phyloP scores from a whole-genome alignment of 2,797 vertebrate species.

The Monodelphis domestica region DNA sequence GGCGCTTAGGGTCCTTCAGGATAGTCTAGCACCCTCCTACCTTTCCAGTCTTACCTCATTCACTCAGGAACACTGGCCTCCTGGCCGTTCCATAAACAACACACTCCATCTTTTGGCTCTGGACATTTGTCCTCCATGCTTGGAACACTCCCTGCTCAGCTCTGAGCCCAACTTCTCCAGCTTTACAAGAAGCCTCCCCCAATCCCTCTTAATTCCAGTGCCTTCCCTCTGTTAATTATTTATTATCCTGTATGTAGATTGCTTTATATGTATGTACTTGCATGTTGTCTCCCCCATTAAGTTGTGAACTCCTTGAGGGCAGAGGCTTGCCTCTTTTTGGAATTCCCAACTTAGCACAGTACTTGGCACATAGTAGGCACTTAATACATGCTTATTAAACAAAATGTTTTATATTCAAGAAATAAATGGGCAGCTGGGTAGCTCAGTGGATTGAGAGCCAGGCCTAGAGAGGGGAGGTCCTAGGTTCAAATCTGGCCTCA shows the following conservation, averaged over 20 bases:
- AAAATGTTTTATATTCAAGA: background rate
- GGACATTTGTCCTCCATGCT: too few relatives aligned
- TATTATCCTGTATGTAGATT: background rate
- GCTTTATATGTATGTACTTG: too few relatives aligned
- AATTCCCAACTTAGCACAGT: background rate
- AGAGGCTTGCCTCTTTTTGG: background rate
- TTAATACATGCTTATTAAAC: too few relatives aligned
- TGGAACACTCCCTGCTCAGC: background rate
- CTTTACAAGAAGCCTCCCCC: background rate
- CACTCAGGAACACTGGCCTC: background rate
- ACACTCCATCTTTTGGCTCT: background rate
- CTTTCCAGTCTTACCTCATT: background rate
- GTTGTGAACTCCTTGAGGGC: background rate
- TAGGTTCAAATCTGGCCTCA: too few relatives aligned
- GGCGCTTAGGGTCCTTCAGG: background rate
- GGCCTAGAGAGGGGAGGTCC: too few relatives aligned
- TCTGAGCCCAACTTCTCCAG: too few relatives aligned
- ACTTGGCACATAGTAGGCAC: background rate
- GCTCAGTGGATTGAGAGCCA: too few relatives aligned
- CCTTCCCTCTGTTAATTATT: too few relatives aligned
- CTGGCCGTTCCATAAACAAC: background rate
- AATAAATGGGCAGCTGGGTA: too few relatives aligned
- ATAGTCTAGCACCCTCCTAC: background rate
- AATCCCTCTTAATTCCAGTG: background rate
- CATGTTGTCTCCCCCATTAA: background rate